phyloP scores from a whole-genome alignment of 1,140 invertebrate genomes.

The Phenacoccus solenopsis region DNA sequence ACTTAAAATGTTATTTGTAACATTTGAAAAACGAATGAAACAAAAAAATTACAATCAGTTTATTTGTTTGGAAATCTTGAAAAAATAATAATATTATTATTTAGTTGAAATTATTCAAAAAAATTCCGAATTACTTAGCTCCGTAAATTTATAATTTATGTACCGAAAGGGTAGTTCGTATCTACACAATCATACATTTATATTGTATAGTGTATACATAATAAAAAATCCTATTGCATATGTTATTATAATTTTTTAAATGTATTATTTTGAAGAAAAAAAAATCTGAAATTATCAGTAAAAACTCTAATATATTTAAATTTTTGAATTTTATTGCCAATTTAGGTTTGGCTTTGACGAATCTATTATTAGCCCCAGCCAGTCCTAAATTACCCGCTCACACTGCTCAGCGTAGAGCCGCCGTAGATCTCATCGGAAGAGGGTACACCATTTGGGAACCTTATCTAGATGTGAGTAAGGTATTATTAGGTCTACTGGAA shows the following conservation, averaged over 20 bases:
- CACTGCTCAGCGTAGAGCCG: constrained; percentile 80
- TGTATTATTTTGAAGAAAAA: background rate
- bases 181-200: too few relatives aligned
- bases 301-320: background rate
- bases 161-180: too few relatives aligned
- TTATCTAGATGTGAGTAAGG: constrained; percentile 91
- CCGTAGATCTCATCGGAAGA: constrained; percentile 89
- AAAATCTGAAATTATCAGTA: background rate
- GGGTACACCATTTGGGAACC: constrained; percentile 99
- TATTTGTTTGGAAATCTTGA: too few relatives aligned
- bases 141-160: too few relatives aligned
- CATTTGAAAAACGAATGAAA: too few relatives aligned
- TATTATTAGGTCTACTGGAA: constrained; percentile 78
- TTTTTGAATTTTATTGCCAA: constrained; percentile 13
- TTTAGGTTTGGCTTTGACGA: constrained; percentile 72
- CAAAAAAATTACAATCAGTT: too few relatives aligned
- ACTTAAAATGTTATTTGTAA: too few relatives aligned
- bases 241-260: background rate
- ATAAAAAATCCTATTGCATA: too few relatives aligned
- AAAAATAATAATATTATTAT: too few relatives aligned
- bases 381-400: constrained; percentile 68
- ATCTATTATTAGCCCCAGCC: constrained; percentile 79
- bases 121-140: too few relatives aligned
- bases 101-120: too few relatives aligned
- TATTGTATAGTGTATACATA: too few relatives aligned